Base-by-base conservation (phyloP, 1,140 invertebrate species). In the Sycophila sp. region DNA sequence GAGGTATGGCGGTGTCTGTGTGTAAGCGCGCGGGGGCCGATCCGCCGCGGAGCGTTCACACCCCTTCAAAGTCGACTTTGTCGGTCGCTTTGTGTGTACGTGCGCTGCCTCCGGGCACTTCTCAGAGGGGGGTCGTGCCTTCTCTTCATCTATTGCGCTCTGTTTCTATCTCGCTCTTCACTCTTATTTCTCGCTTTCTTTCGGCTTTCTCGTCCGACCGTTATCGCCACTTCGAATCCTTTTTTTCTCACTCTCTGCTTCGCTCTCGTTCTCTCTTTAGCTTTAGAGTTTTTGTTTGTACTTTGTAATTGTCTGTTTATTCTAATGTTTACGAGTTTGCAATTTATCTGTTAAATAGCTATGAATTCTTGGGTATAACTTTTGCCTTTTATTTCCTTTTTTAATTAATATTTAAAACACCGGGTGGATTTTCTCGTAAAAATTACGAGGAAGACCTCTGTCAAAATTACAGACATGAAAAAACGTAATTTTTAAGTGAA, bases 31-130 rank as follows among this genome's bases (percentile, higher is more conserved):
- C 10, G 53, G n/a, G 36, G 15, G 15, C 30, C 24, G 42, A n/a
- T 60, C 13, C 26, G 42, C 28, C 45, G 22, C 28, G 42, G 56
- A 13, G 42, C 19, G 22, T 62, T 69, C 58, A 36, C 67, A 62
- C 47, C 58, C 19, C 58, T 69, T 69, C 34, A 62, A 69, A 60
- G 67, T 51, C 36, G 55, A 69, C 58, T 62, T 53, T 55, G 56
- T 62, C 47, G 58, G 56, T 36, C 34, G 47, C 47, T 62, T 51
- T 69, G 58, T 69, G 42, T 19, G 32, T 32, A 49, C 55, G 51
- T 36, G 40, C 38, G 15, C 22, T 28, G 65, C 65, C 55, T 68
- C 40, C 15, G 42, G 65, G 28, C 36, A 30, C 51, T 68, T 36
- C 22, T 40, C 26, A 11, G 6, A 17, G 32, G 36, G 38, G 51